These are phyloP conservation scores for Nothobranchius furzeri DNA, from an alignment of 2,113 vertebrate species.

Conservation along the genomic window DNA sequence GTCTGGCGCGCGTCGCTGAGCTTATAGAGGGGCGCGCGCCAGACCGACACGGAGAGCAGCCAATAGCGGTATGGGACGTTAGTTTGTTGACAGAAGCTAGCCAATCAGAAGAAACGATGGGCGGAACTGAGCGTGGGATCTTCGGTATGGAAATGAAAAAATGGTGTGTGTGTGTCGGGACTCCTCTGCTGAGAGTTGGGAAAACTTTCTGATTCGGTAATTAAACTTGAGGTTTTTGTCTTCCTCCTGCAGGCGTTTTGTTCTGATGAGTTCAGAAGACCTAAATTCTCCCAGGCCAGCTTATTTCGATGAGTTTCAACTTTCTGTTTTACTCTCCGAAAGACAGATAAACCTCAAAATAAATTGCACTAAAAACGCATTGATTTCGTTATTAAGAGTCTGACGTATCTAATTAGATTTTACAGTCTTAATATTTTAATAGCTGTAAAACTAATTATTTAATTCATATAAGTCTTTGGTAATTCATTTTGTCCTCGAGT, in stretches of 20 bases:
- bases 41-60: constrained; percentile 50
- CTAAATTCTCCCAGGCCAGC: background rate
- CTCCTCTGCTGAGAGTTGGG: constrained; percentile 47
- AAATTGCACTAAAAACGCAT: no score
- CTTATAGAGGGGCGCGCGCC: constrained; percentile 58
- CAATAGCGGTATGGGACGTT: constrained; percentile 26
- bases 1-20: constrained; percentile 13
- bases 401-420: background rate
- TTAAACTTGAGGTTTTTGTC: constrained; percentile 9
- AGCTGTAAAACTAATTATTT: no score
- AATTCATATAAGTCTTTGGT: no score
- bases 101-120: constrained; percentile 67
- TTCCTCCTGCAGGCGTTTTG: background rate
- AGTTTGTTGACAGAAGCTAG: constrained; percentile 41
- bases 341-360: background rate
- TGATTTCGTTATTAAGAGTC: no score
- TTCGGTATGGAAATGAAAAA: constrained; percentile 14
- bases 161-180: background rate
- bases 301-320: constrained; percentile 1
- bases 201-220: constrained; percentile 55
- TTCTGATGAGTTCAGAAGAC: background rate
- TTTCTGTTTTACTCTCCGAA: background rate
- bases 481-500: no score
- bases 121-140: constrained; percentile 56
- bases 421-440: no score